Conservation (phyloP, 1,140 invertebrate species). For the Protaetia brevitarsis region DNA sequence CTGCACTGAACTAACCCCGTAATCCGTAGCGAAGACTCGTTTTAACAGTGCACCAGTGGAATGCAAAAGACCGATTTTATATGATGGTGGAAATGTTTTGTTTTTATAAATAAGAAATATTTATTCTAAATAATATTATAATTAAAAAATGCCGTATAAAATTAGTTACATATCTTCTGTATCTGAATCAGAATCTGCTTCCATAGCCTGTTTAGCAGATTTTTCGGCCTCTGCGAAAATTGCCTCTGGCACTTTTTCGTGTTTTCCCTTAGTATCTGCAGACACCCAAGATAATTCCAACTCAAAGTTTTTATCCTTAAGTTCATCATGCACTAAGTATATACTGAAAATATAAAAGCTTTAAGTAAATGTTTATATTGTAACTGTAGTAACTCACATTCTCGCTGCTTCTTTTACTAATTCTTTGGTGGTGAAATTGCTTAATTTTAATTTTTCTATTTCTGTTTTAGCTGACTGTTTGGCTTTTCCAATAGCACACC, state of each 20-base stretch:
- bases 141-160: slow-evolving; percentile 29
- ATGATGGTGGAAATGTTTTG: background rate
- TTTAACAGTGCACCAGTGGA: no score
- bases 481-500: slow-evolving; percentile 96
- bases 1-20: no score
- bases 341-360: slow-evolving; percentile 72
- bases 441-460: slow-evolving; percentile 95
- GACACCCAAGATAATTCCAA: slow-evolving; percentile 97
- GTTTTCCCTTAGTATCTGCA: slow-evolving; percentile 70
- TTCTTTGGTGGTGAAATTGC: slow-evolving; percentile 79
- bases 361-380: slow-evolving; percentile 21
- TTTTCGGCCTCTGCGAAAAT: slow-evolving; percentile 71
- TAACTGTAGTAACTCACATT: slow-evolving; percentile 67
- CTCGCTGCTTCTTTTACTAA: slow-evolving; percentile 92
- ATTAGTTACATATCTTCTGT: slow-evolving; percentile 66
- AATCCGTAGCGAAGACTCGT: no score
- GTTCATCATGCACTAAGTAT: slow-evolving; percentile 95
- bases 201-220: slow-evolving; percentile 77
- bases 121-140: slow-evolving; percentile 15
- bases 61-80: no score
- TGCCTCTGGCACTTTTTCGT: slow-evolving; percentile 67
- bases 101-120: background rate
- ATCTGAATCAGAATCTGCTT: slow-evolving; percentile 80
- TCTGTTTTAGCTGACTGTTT: slow-evolving; percentile 99
- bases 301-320: slow-evolving; percentile 98